Evolutionary conservation across 2,888 invertebrate species (phyloP), one percentile per base, ranked within the genome.

Genomic region (Falcaria lacertinaria): DNA sequence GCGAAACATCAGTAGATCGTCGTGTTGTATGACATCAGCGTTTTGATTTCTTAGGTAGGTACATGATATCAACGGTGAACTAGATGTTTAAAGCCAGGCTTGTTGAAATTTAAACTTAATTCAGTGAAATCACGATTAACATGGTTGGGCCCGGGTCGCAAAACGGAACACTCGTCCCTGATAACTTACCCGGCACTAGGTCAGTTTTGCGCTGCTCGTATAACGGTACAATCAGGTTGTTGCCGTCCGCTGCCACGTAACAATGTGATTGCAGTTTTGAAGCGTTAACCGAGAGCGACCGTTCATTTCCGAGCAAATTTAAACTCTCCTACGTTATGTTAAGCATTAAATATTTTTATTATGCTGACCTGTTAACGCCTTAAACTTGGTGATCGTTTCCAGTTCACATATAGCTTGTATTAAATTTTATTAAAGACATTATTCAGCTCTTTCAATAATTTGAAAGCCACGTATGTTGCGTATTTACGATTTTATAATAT

Each of bases 171-270:
- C 69, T 72, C 74, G 82, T 78, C 75, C 74, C 80, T 85, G 85
- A 82, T 85, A 84, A 80, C 80, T 84, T 82, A 80, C 83, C 79
- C 81, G 84, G 78, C 82, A 89, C 82, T 89, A 88, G 88, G 88
- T 89, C 88, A 88, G 86, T 85, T 88, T 79, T 84, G 84, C 80
- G 76, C 78, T 74, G 79, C 77, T 79, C 80, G 77, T 69, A 69
- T 86, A 89, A 89, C 88, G 88, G 88, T 89, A 88, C 77, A 81
- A 78, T 85, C 88, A 83, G 82, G 86, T 87, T 85, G 81, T 76
- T 74, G 80, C 75, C 78, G 82, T 73, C 80, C 77, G 72, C 66
- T 67, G 80, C 79, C 76, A 81, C 82, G 76, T 84, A 83, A 83
- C 77, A 81, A 75, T 83, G 84, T 80, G 80, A 84, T 79, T 86